Base-by-base conservation (phyloP, 2,113 vertebrate species). In the Sterrhoptilus dennistouni region DNA sequence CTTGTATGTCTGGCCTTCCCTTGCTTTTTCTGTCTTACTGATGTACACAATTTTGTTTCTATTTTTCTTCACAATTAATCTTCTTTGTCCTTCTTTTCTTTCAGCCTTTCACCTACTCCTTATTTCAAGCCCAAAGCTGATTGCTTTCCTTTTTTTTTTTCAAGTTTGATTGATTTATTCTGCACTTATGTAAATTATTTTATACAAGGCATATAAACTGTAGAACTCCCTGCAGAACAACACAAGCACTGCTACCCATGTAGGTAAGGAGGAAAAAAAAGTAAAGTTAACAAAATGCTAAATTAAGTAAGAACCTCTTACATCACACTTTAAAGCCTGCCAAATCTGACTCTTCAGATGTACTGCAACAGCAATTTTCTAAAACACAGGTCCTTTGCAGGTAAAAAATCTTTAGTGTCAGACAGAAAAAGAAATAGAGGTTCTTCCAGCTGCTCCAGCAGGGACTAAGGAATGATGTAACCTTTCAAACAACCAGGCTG, bases 281-380 rank as follows among this genome's bases (percentile, higher is more conserved):
- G 53, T 47, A 50, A 86, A 86, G 79, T 82, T 90, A 96, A 88
- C 13, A 5, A 88, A 94, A 81, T 86, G 71, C 95, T 93, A 96
- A 96, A 96, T 96, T 94, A 93, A 96, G 90, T 81, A 94, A 89
- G 83, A 94, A 79, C 92, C 72, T 78, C 90, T 93, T 93, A 90
- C 85, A 96, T 91, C 93, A 93, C 52, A 70, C 76, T 78, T 84
- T 33, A 87, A 96, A 86, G 92, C 71, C 81, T 94, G 96, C 93
- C 96, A 93, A 95, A 90, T 60, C 90, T 88, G 83, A 71, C 52
- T 93, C 93, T 89, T 95, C 68, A 75, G 60, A 90, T 86, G 60
- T 52, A 83, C 75, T 70, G 95, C 76, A 93, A 90, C 47, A 63
- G 79, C 82, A 78, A 14, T 83, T 94, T 93, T 59, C 54, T 83